phyloP scores from a whole-genome alignment of 2,113 vertebrate genomes.

The Seriola aureovittata region DNA sequence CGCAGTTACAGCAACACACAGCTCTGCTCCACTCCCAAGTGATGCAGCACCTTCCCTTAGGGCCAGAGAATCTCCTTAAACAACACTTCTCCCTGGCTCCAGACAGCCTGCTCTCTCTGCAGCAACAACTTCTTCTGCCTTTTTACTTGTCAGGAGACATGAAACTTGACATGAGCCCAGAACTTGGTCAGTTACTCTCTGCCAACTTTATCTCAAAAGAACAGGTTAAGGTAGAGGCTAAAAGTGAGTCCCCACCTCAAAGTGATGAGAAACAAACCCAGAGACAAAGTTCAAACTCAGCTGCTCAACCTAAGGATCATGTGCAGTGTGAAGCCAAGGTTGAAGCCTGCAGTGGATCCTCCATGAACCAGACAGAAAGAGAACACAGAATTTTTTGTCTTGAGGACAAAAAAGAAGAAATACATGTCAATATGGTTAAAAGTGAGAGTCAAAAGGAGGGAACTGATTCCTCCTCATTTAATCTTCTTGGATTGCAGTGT shows the following conservation, averaged over 20 bases:
- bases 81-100: constrained; percentile 83
- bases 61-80: constrained; percentile 90
- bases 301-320: constrained; percentile 45
- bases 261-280: constrained; percentile 58
- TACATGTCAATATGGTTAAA: constrained; percentile 45
- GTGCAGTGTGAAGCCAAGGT: constrained; percentile 65
- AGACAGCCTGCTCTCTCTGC: constrained; percentile 82
- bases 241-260: constrained; percentile 44
- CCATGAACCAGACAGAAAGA: constrained; percentile 43
- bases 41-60: constrained; percentile 93
- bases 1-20: constrained; percentile 95
- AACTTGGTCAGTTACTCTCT: constrained; percentile 83
- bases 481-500: constrained; percentile 81
- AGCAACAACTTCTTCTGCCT: constrained; percentile 95
- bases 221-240: constrained; percentile 58
- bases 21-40: constrained; percentile 96
- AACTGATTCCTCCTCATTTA: constrained; percentile 70
- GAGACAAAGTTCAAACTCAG: constrained; percentile 49
- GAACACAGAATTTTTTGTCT: constrained; percentile 28
- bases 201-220: constrained; percentile 79
- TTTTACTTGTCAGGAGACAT: constrained; percentile 99
- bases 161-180: constrained; percentile 90
- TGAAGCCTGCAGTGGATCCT: constrained; percentile 45
- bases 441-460: constrained; percentile 83
- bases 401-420: constrained; percentile 61